Evolutionary conservation across 2,888 invertebrate genomes (phyloP), one percentile per base, ranked within the genome.

Genomic region (Apodemia hepburni): DNA sequence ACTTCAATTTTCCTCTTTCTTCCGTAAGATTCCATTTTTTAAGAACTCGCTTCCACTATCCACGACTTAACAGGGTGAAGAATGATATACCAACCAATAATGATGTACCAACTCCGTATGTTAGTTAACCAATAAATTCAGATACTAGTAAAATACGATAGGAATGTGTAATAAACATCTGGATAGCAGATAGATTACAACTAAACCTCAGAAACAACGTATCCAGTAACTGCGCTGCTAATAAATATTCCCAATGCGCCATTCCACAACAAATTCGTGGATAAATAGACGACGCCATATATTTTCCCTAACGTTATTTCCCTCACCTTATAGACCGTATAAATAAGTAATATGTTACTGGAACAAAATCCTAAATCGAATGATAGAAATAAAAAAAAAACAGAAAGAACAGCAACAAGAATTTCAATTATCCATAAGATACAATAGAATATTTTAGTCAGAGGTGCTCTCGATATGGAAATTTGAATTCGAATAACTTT

Each of bases 331-430:
- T 54, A 54, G 51, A 54, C 22, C 51, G 27, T 54, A 54, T 54
- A 54, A 54, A 54, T 27, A 54, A 54, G 51, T 54, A 54, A 54
- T 54, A 54, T 54, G 51, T 51, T 51, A 51, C 51, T 12, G 12
- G 11, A 27, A 27, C 18, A 51, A 18, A 51, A 51, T 51, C 51
- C 51, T 51, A 51, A 51, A 51, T 12, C 27, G 51, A 22, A 51
- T 18, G 22, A 11, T 22, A 51, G 33, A 51, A 51, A 51, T 51
- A 51, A 51, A 51, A 27, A 51, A 11, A 18, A 27, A n/a, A n/a
- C n/a, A 51, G 12, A 4, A 15, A 42, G 3, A 12, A 42, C 22
- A 47, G 22, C 9, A 27, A 12, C 33, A 51, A 22, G 12, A 12
- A 51, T 17, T 51, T 27, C 51, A 22, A 51, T 27, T 22, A 18